Percentiles rank a stretch among this genome's conserved stretches.
Evolutionary conservation across 2,797 vertebrate genomes (phyloP).

Genomic region (Ctenopoma multispine): DNA sequence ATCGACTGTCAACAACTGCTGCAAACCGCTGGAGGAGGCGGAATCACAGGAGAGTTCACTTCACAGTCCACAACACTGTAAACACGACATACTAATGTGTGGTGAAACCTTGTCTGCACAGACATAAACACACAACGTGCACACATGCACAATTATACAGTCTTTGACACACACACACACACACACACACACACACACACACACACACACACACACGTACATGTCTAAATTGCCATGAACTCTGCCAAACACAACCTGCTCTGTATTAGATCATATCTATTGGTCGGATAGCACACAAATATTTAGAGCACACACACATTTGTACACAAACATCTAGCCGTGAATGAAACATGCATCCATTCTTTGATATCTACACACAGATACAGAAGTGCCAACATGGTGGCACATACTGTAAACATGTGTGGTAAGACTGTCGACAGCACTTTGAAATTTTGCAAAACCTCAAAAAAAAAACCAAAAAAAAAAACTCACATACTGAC

Average conservation of each 20-base stretch:
- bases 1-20: constrained; percentile 61
- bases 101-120: constrained; percentile 43
- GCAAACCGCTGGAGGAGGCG: constrained; percentile 50
- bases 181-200: neutral
- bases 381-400: constrained; percentile 36
- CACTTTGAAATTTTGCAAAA: constrained; percentile 48
- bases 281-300: constrained; percentile 62
- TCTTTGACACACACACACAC: constrained; percentile 5
- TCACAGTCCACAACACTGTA: constrained; percentile 47
- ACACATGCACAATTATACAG: constrained; percentile 7
- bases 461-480: constrained; percentile 44
- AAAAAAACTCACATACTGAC: constrained; percentile 15
- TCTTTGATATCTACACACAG: constrained; percentile 35
- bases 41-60: constrained; percentile 55
- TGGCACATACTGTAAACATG: constrained; percentile 45
- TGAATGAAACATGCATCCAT: constrained; percentile 18
- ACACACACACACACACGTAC: neutral
- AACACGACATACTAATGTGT: constrained; percentile 59
- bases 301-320: constrained; percentile 21
- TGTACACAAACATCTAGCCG: constrained; percentile 7
- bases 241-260: constrained; percentile 65
- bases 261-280: constrained; percentile 54
- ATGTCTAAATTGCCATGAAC: constrained; percentile 9
- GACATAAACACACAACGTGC: constrained; percentile 7
- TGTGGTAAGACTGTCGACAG: constrained; percentile 35